phyloP scores from a whole-genome alignment of 2,797 vertebrate genomes.

The Pseudocheirus occidentalis region DNA sequence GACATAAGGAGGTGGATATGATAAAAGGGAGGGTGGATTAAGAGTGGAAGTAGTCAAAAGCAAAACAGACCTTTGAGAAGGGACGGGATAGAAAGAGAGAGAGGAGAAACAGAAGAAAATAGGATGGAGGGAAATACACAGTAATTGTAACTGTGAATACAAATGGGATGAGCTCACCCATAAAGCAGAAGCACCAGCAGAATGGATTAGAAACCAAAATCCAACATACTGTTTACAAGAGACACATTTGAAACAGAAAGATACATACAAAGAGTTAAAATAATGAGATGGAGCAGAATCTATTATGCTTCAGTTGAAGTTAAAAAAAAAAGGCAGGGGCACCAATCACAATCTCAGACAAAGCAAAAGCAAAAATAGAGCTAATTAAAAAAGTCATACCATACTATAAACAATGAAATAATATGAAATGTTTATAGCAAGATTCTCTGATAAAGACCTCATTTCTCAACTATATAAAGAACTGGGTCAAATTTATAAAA shows the following conservation, averaged over 20 bases:
- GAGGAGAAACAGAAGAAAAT: not conserved
- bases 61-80: not conserved
- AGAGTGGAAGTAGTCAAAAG: not conserved
- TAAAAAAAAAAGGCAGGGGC: not conserved
- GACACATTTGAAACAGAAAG: not conserved
- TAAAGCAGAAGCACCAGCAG: not conserved
- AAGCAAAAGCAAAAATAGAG: not conserved
- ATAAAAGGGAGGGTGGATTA: not conserved
- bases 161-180: not conserved
- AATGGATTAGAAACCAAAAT: not conserved
- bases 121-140: not conserved
- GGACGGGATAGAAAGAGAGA: not conserved
- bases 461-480: not conserved
- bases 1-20: not conserved
- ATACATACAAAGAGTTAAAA: not conserved
- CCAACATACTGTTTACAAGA: not conserved
- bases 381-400: not conserved
- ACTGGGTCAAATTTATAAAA: not conserved
- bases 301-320: not conserved
- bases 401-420: not conserved
- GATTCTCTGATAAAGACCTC: not conserved
- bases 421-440: not conserved
- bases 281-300: not conserved
- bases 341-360: not conserved
- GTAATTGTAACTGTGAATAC: not conserved